Conservation (phyloP, 2,797 vertebrate genomes). For the Chanos chanos region DNA sequence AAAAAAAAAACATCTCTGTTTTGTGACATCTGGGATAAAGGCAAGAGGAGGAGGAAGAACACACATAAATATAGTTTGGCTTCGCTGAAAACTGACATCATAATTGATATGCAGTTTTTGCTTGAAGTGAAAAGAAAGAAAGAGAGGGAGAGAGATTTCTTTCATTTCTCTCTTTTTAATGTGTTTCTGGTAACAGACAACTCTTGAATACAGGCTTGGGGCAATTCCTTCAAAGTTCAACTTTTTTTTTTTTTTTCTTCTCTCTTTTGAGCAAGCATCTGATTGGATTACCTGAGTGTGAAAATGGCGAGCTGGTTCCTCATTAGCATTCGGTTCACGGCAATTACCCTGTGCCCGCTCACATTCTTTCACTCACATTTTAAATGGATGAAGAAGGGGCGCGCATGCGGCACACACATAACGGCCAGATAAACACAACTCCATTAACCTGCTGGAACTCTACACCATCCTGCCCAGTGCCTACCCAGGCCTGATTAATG, state of each 20-base stretch:
- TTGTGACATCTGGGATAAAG: conserved; percentile 25
- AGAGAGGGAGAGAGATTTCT: conserved; percentile 12
- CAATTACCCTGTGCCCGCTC: conserved; percentile 19
- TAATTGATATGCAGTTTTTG: conserved; percentile 27
- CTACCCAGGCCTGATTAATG: conserved; percentile 65
- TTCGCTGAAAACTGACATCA: conserved; percentile 28
- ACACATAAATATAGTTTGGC: conserved; percentile 28
- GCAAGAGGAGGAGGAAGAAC: conserved; percentile 24
- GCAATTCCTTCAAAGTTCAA: conserved; percentile 2
- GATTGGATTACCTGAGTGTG: conserved; percentile 44
- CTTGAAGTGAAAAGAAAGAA: not conserved
- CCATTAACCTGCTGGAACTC: conserved; percentile 53
- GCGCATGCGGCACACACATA: conserved; percentile 26
- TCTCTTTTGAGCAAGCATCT: conserved; percentile 27
- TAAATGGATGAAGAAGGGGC: conserved; percentile 52
- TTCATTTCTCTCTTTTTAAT: not conserved
- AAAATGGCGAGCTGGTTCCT: conserved; percentile 22
- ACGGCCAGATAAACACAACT: conserved; percentile 62
- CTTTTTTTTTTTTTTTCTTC: conserved; percentile 16
- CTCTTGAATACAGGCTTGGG: not conserved
- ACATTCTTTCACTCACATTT: conserved; percentile 30
- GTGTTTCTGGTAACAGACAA: not conserved
- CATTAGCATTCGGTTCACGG: conserved; percentile 56
- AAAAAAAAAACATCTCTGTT: conserved; percentile 17
- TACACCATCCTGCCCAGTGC: conserved; percentile 49